Evolutionary conservation across 2,888 invertebrate genomes (phyloP), one percentile per base, ranked within the genome.

Genomic region (Micoletzkya japonica): DNA sequence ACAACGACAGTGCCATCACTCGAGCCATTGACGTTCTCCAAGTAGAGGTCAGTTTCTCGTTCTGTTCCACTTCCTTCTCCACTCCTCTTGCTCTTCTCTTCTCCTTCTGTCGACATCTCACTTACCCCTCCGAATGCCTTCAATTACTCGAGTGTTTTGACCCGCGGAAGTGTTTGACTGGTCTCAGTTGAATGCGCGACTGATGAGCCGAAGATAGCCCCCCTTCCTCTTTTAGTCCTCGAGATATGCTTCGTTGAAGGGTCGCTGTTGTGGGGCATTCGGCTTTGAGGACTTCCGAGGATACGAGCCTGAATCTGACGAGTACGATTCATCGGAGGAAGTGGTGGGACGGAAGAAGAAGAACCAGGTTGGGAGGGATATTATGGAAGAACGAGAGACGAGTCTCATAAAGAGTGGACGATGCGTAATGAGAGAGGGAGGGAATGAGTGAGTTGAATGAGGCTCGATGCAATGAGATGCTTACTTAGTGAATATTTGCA

Each of bases 1-100:
- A 49, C 20, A 68, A 58, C 49, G 57, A 68, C 49, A 34, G 57
- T 1, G 49, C 50, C 3, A 10, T 68, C 24, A 58, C 57, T 24
- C 36, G 68, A 44, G 56, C 68, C 30, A 68, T 68, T 26, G 68
- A 68, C 36, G 68, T 68, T 14, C 58, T 68, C n/a, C 68, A 68
- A 68, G 49, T 68, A 14, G 68, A 68, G 58, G 68, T 68, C n/a
- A 20, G 34, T 36, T 2, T n/a, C 1, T 20, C 14, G 10, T 58
- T 36, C 32, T 36, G 36, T 34, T 58, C 58, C 28, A 58, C 34
- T 63, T 50, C 32, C 63, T 49, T 32, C 50, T 17, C 49, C 32
- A 36, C 34, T 59, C 37, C 1, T 14, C 50, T 2, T 37, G 36
- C 34, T 36, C 50, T 37, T 39, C 59, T 20, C 59, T 39, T 59